phyloP scores from a whole-genome alignment of 2,888 invertebrate species.

The Acleris holmiana region DNA sequence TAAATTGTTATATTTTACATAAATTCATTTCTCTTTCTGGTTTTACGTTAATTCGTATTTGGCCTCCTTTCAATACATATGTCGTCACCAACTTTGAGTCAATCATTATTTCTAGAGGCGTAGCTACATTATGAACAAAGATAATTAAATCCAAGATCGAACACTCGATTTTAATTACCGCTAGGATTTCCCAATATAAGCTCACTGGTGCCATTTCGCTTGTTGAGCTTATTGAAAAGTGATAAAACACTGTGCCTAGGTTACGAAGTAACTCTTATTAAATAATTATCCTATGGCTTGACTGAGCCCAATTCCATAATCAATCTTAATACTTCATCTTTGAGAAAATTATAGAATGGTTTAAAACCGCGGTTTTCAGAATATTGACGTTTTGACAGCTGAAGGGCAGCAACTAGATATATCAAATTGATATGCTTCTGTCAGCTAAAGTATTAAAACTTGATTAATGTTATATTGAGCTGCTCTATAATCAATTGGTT shows the following conservation, averaged over 20 bases:
- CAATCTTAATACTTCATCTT: no score
- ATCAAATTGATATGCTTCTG: no score
- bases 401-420: no score
- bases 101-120: constrained; percentile 42
- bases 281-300: no score
- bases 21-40: constrained; percentile 40
- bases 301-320: no score
- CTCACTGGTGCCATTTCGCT: not conserved
- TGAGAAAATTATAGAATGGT: not conserved
- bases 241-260: no score
- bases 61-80: constrained; percentile 46
- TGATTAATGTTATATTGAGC: no score
- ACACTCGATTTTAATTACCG: not conserved
- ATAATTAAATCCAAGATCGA: not conserved
- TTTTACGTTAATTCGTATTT: constrained; percentile 41
- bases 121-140: not conserved
- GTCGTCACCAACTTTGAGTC: constrained; percentile 42
- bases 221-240: not conserved
- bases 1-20: constrained; percentile 53
- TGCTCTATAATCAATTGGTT: no score
- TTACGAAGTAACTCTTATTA: no score
- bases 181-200: not conserved
- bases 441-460: no score
- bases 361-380: no score
- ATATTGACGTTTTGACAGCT: no score